Conservation (phyloP, 2,113 vertebrate genomes). For the Nicator chloris region DNA sequence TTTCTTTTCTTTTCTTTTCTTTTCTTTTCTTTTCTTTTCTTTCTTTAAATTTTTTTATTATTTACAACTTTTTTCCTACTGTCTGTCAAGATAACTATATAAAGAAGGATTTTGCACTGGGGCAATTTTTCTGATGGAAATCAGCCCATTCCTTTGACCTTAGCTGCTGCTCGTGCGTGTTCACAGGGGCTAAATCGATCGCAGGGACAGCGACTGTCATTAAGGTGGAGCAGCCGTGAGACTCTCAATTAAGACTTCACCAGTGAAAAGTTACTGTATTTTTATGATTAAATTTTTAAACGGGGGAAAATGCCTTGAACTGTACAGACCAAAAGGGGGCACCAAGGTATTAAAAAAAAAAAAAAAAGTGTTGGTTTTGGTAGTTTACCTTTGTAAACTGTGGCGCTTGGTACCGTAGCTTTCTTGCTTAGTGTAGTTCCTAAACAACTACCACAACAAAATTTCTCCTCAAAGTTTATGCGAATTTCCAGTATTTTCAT, state of each 20-base stretch:
- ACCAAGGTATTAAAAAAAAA: slow-evolving; percentile 72
- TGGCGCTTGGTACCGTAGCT: neutral
- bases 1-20: neutral
- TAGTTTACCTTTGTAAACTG: slow-evolving; percentile 8
- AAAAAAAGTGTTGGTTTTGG: slow-evolving; percentile 20
- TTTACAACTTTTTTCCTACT: neutral
- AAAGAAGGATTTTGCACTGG: neutral
- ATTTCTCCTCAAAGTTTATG: neutral
- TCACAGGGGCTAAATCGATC: slow-evolving; percentile 42
- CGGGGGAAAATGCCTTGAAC: slow-evolving; percentile 63
- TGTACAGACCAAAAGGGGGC: slow-evolving; percentile 76
- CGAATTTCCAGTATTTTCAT: neutral
- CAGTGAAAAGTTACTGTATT: slow-evolving; percentile 63
- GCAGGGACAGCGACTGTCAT: slow-evolving; percentile 8
- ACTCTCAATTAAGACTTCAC: slow-evolving; percentile 55
- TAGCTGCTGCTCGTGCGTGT: neutral
- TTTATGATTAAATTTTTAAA: slow-evolving; percentile 45
- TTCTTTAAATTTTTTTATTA: neutral
- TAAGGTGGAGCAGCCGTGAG: slow-evolving; percentile 28
- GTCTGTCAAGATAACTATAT: slow-evolving; percentile 25
- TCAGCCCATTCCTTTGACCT: slow-evolving; percentile 42
- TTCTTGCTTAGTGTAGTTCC: neutral
- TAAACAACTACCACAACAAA: neutral
- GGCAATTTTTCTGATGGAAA: slow-evolving; percentile 35
- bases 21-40: neutral